These are phyloP conservation scores for Rugalucina vietnamica DNA, from an alignment of 2,888 invertebrate genomes.

Conservation along the genomic window DNA sequence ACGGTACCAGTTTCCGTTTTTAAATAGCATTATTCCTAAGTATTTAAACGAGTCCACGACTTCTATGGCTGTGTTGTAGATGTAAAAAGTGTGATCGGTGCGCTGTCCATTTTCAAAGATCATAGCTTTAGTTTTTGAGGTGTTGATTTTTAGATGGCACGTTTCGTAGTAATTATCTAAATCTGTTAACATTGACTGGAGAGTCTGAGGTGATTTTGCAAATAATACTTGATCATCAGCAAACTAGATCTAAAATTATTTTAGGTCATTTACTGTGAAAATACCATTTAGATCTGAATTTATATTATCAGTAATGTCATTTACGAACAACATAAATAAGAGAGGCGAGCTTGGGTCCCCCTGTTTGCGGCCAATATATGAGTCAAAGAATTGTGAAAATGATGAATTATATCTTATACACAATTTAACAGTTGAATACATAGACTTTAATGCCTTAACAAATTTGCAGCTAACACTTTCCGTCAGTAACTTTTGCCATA, in stretches of 20 bases:
- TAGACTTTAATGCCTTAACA: conserved; percentile 31
- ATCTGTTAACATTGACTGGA: conserved; percentile 19
- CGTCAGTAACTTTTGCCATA: conserved; percentile 26
- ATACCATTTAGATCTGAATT: conserved; percentile 21
- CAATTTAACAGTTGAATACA: conserved; percentile 33
- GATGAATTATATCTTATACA: conserved; percentile 26
- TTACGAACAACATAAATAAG: conserved; percentile 30
- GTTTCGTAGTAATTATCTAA: conserved; percentile 2
- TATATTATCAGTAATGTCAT: conserved; percentile 23
- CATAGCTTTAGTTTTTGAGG: conserved; percentile 26
- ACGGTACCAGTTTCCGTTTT: neutral
- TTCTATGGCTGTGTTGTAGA: neutral
- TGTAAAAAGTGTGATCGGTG: neutral
- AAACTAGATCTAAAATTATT: conserved; percentile 18
- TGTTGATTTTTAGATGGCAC: conserved; percentile 20
- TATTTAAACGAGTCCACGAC: conserved; percentile 1
- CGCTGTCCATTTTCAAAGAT: neutral
- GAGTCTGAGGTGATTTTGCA: conserved; percentile 4
- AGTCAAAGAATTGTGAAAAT: conserved; percentile 14
- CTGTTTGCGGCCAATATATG: conserved; percentile 40
- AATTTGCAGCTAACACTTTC: conserved; percentile 38
- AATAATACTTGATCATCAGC: conserved; percentile 32
- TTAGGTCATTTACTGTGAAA: neutral
- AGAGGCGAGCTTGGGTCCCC: conserved; percentile 32
- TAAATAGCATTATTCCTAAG: neutral